phyloP scores from a whole-genome alignment of 2,113 vertebrate genomes.

The Cyprinodon brontotheroides region DNA sequence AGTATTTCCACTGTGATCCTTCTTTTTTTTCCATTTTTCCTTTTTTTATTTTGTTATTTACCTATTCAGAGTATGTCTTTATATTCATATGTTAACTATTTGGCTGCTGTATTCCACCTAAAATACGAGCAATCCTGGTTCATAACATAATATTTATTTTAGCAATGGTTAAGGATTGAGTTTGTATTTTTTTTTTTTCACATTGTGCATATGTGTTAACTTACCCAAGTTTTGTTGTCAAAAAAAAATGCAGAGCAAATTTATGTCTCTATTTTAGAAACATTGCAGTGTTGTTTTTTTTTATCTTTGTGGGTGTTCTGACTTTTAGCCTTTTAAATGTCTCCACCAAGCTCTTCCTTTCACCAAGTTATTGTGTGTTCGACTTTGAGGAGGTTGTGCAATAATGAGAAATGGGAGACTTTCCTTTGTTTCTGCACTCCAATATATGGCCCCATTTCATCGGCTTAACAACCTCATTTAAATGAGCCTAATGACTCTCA shows the following conservation, averaged over 20 bases:
- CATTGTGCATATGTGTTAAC: neutral
- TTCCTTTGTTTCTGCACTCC: slow-evolving; percentile 61
- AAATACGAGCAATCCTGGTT: neutral
- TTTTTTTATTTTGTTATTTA: no score
- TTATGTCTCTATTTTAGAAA: neutral
- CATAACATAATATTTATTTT: neutral
- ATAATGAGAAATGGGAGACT: slow-evolving; percentile 47
- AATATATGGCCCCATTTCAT: slow-evolving; percentile 78
- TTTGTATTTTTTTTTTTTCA: neutral
- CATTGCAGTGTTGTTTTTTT: slow-evolving; percentile 12
- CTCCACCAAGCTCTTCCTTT: neutral
- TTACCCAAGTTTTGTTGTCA: neutral
- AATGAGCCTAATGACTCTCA: slow-evolving; percentile 79
- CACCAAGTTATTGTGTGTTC: slow-evolving; percentile 53
- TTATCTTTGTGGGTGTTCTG: slow-evolving; percentile 11
- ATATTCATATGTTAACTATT: no score
- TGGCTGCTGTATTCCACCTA: no score
- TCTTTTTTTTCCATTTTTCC: no score
- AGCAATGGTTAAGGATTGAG: neutral
- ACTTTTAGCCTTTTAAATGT: slow-evolving; percentile 28
- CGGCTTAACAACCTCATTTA: slow-evolving; percentile 79
- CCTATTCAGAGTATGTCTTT: no score
- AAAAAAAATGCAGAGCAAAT: neutral
- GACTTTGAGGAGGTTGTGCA: slow-evolving; percentile 44
- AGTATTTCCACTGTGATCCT: no score